Conservation (phyloP, 2,888 invertebrate genomes). For the Andrena trimmerana region DNA sequence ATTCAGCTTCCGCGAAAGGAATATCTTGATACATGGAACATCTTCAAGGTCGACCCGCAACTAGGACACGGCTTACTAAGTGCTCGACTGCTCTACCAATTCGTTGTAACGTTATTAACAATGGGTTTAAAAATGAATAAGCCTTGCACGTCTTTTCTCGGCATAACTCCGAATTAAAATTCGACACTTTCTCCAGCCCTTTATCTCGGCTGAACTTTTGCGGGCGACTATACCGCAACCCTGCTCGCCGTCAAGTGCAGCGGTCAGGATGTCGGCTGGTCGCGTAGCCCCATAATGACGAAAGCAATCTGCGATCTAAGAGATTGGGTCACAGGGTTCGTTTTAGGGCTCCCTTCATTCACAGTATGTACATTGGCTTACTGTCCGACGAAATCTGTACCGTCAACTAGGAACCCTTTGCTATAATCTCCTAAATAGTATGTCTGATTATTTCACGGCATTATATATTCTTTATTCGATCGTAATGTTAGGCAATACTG, state of each 20-base stretch:
- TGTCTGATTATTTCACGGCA: no score
- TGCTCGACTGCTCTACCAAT: not conserved
- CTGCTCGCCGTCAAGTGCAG: slow-evolving; percentile 21
- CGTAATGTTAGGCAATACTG: no score
- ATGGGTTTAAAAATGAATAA: no score
- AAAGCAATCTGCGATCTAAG: slow-evolving; percentile 45
- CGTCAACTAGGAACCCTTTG: not conserved
- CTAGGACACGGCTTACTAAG: not conserved
- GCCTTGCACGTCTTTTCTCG: no score
- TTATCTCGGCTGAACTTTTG: slow-evolving; percentile 9
- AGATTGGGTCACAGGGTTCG: slow-evolving; percentile 56
- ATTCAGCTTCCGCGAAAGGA: slow-evolving; percentile 57
- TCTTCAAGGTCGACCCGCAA: slow-evolving; percentile 37
- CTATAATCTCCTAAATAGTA: not conserved
- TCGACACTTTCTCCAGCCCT: not conserved
- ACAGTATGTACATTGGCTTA: slow-evolving; percentile 1
- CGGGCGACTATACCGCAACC: slow-evolving; percentile 2
- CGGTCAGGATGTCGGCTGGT: slow-evolving; percentile 26
- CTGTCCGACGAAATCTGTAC: slow-evolving; percentile 47
- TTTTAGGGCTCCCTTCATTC: slow-evolving; percentile 36
- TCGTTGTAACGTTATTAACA: not conserved
- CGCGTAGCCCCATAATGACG: slow-evolving; percentile 37
- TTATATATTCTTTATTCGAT: no score
- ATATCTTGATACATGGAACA: slow-evolving; percentile 26
- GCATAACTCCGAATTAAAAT: not conserved